Percentiles rank a stretch among this genome's conserved stretches.
Conservation (phyloP, 2,113 vertebrate genomes). For the Ammodytes marinus region DNA sequence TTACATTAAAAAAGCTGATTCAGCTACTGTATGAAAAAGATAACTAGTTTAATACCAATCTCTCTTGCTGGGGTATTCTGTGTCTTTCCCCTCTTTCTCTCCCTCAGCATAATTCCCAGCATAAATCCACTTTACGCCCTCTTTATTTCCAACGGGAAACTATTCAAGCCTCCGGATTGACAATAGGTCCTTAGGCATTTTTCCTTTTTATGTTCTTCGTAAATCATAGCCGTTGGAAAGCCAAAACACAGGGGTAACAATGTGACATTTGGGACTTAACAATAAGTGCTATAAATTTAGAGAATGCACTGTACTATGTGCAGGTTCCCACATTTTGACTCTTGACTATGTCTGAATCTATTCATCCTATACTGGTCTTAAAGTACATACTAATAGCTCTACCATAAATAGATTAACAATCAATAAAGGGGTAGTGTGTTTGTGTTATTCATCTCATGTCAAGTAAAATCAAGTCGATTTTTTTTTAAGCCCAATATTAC, state of each 20-base stretch:
- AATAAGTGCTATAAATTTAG: slow-evolving; percentile 39
- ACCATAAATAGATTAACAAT: background rate
- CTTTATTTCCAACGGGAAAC: slow-evolving; percentile 37
- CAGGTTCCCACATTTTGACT: background rate
- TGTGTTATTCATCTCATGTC: background rate
- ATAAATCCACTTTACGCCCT: slow-evolving; percentile 62
- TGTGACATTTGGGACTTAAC: slow-evolving; percentile 43
- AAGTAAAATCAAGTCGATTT: no score
- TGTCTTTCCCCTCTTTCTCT: background rate
- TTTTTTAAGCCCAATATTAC: no score
- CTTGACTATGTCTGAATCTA: background rate
- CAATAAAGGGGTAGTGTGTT: background rate
- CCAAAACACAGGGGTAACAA: slow-evolving; percentile 23
- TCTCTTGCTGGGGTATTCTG: background rate
- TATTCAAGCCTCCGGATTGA: slow-evolving; percentile 42
- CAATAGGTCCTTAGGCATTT: slow-evolving; percentile 48
- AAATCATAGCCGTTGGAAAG: slow-evolving; percentile 56
- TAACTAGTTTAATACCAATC: background rate
- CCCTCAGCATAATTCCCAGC: slow-evolving; percentile 6
- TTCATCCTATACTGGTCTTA: background rate
- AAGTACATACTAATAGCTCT: background rate
- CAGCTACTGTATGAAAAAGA: background rate
- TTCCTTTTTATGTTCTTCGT: slow-evolving; percentile 39
- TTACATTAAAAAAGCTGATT: slow-evolving; percentile 9
- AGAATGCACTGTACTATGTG: background rate